Evolutionary conservation across 2,888 invertebrate genomes (phyloP).

Genomic region (Caenorhabditis afra): DNA sequence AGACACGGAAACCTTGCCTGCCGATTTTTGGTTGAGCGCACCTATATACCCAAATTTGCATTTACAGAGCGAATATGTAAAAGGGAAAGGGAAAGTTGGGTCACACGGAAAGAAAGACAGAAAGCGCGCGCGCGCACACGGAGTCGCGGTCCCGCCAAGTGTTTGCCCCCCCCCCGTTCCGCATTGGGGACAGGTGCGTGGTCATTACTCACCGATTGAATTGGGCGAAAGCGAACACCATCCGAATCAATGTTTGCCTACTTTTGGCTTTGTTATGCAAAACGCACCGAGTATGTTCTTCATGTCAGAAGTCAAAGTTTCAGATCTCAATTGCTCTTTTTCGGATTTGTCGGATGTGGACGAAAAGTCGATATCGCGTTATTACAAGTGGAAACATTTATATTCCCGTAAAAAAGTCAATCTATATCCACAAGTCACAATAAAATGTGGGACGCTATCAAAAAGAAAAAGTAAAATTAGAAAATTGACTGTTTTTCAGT

Average conservation of each 20-base stretch:
- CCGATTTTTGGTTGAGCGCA: slow-evolving; percentile 13
- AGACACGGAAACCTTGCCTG: neutral
- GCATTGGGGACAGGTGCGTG: neutral
- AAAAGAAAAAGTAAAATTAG: neutral
- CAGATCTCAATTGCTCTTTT: no score
- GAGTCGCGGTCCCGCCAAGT: slow-evolving; percentile 1
- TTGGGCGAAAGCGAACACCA: no score
- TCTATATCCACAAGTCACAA: no score
- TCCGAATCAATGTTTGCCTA: slow-evolving; percentile 2
- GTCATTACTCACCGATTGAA: slow-evolving; percentile 2
- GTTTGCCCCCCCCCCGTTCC: slow-evolving; percentile 11
- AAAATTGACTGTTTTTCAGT: neutral
- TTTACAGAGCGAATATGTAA: slow-evolving; percentile 2
- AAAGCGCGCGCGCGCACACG: neutral
- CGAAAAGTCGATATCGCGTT: no score
- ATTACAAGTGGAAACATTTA: no score
- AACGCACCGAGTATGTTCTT: neutral
- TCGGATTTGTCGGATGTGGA: no score
- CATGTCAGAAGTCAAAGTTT: no score
- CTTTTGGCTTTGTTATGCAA: neutral
- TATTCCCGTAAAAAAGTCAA: no score
- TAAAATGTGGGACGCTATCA: no score
- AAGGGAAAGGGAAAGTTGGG: slow-evolving; percentile 15
- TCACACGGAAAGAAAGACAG: neutral
- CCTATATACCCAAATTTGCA: slow-evolving; percentile 7